Conservation (phyloP, 2,113 vertebrate genomes). For the Corythoichthys haematopterus region DNA sequence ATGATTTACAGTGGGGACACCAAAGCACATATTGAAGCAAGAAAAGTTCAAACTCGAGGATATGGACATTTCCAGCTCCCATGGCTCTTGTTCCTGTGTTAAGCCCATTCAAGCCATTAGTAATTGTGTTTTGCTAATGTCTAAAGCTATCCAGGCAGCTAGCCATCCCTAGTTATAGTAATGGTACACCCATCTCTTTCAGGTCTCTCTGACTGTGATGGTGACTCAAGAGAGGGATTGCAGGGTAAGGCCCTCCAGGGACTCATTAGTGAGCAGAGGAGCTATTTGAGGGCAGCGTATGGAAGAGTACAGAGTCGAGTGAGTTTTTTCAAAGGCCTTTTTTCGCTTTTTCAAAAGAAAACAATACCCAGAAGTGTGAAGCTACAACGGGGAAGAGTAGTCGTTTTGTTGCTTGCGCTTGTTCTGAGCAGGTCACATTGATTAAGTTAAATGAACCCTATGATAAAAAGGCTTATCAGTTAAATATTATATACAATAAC, state of each 20-base stretch:
- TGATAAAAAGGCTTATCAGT: conserved; percentile 2
- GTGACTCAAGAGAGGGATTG: conserved; percentile 54
- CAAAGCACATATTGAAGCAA: conserved; percentile 50
- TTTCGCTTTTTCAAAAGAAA: conserved; percentile 9
- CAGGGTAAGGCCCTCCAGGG: conserved; percentile 53
- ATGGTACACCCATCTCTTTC: conserved; percentile 56
- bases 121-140: conserved; percentile 45
- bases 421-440: conserved; percentile 32
- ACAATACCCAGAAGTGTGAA: conserved; percentile 19
- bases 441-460: conserved; percentile 34
- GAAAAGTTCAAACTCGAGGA: conserved; percentile 40
- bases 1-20: conserved; percentile 46
- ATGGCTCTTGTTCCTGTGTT: conserved; percentile 23
- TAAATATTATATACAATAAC: too few species aligned
- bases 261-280: conserved; percentile 62
- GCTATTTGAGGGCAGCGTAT: conserved; percentile 47
- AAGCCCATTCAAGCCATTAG: conserved; percentile 46
- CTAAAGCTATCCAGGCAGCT: conserved; percentile 50
- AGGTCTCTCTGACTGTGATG: conserved; percentile 55
- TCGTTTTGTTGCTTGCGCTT: conserved; percentile 30
- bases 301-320: conserved; percentile 16
- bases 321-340: background rate
- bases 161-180: conserved; percentile 52
- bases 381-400: conserved; percentile 21
- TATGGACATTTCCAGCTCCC: conserved; percentile 41